phyloP scores from a whole-genome alignment of 2,888 invertebrate genomes.

The Chromoteleia sp. region DNA sequence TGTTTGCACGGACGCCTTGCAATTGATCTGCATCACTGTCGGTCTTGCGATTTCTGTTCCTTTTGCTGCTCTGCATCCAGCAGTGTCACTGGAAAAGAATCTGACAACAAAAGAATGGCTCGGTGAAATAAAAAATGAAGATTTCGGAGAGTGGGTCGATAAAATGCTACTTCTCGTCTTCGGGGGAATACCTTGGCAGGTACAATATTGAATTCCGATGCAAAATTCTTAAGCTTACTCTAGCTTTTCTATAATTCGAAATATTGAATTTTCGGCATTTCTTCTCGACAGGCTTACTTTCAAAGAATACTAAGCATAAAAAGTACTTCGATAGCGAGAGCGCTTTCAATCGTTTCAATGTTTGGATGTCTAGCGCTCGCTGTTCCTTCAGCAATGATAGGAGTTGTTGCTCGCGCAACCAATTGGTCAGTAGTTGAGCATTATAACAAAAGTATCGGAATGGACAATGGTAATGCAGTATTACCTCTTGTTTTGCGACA shows the following conservation, averaged over 20 bases:
- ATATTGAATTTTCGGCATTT: not conserved
- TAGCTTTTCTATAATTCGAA: not conserved
- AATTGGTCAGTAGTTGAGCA: slow-evolving; percentile 86
- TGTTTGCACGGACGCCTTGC: slow-evolving; percentile 90
- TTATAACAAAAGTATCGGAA: slow-evolving; percentile 78
- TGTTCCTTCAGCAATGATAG: slow-evolving; percentile 88
- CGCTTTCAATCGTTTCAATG: slow-evolving; percentile 88
- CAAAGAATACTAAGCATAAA: slow-evolving; percentile 89
- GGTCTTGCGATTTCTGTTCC: slow-evolving; percentile 89
- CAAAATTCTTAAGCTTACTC: slow-evolving; percentile 9
- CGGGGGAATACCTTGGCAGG: slow-evolving; percentile 90
- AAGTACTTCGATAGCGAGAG: slow-evolving; percentile 87
- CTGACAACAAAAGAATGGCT: slow-evolving; percentile 86
- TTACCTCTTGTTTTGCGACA: slow-evolving; percentile 88
- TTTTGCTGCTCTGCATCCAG: slow-evolving; percentile 87
- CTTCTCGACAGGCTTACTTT: slow-evolving; percentile 86
- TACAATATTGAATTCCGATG: slow-evolving; percentile 74
- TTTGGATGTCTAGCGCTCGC: slow-evolving; percentile 88
- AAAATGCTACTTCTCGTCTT: slow-evolving; percentile 87
- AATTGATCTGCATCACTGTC: slow-evolving; percentile 88
- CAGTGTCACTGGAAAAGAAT: slow-evolving; percentile 84
- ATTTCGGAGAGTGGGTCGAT: slow-evolving; percentile 86
- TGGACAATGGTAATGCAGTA: slow-evolving; percentile 86
- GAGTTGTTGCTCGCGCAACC: slow-evolving; percentile 87
- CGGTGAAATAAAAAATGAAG: slow-evolving; percentile 85